Base-by-base conservation (phyloP, 1,140 invertebrate species). In the Papilio machaon region DNA sequence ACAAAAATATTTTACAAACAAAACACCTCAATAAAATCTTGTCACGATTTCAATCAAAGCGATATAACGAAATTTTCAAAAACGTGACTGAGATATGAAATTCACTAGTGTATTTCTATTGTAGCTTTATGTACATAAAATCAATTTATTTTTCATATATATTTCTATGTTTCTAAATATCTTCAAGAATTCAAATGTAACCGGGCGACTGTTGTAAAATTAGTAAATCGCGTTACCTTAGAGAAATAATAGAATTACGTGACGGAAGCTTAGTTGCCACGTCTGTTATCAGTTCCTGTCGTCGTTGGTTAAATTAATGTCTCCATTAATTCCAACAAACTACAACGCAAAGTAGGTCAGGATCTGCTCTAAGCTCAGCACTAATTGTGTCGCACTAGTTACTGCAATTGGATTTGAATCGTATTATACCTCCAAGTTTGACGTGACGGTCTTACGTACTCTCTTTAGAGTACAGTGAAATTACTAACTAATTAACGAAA, bases 1-100 rank as follows among this genome's bases (percentile, higher is more conserved):
- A 70, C 30, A 70, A 70, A 70, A 70, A 70, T 70, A 70, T 70
- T 70, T 70, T 70, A 70, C 64, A 70, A 70, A 70, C 17, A 70
- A 70, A 70, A 35, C 64, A 17, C 13, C 2, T 11, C 64, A 35
- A 35, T 70, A 70, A 70, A 70, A 70, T 70, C 64, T 70, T 70
- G 64, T 70, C 64, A 70, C 64, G 64, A 38, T 70, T 70, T 70
- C 64, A 70, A 70, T 70, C 64, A 70, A 70, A 70, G 30, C 11
- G 30, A 35, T 35, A 70, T 70, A 70, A 70, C 64, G 64, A 70
- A 70, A 70, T 70, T 70, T 70, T 70, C 30, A 70, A 70, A 70
- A 70, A 70, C 64, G 64, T 70, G 64, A 70, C 64, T 38, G 13
- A 38, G 23, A 70, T 70, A 70, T 70, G 15, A 64, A 23, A 23